Evolutionary conservation across 2,113 vertebrate species (phyloP), one percentile per base, ranked within the genome.

Genomic region (Salvelinus sp.): DNA sequence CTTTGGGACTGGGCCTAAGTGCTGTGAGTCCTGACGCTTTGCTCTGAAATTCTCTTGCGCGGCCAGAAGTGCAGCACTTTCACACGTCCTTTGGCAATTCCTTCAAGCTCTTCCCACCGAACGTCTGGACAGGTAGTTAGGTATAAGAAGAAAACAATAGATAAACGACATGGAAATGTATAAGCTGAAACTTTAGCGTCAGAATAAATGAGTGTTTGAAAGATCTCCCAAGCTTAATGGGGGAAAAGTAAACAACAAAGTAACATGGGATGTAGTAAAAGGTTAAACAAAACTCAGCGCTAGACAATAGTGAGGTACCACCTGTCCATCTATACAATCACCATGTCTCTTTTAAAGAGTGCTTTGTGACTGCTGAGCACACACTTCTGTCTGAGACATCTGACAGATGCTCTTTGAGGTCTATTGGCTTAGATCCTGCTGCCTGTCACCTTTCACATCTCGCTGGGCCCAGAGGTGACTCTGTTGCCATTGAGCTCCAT

Each of bases 391-490:
- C 86, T 7, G 77, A 80, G 82, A 84, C 82, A 84, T 91, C 87
- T 92, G 91, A 92, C 89, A 91, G 88, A 91, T 90, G 87, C 89
- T 83, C 86, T 86, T 82, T 91, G 89, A 91, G 87, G 84, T 87
- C 79, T 91, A 92, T 92, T 92, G 92, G 92, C 92, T 91, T 84
- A 80, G 88, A 91, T 91, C 90, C 82, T 72, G 86, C 88, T 82
- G 89, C 87, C 91, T 92, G 92, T 94, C 92, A 93, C 93, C 91
- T 92, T 90, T 92, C 88, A 91, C 93, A 91, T 92, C 91, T 91
- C 87, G 84, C 83, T 83, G 91, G 87, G 85, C 88, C 89, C 81
- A 83, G 81, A 88, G 87, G 86, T 93, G 92, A 93, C 93, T 81
- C 76, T 74, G 79, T 77, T 80, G 85, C 88, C 89, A 89, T 38